Conservation (phyloP, 1,140 invertebrate genomes). For the Cydia pomonella region DNA sequence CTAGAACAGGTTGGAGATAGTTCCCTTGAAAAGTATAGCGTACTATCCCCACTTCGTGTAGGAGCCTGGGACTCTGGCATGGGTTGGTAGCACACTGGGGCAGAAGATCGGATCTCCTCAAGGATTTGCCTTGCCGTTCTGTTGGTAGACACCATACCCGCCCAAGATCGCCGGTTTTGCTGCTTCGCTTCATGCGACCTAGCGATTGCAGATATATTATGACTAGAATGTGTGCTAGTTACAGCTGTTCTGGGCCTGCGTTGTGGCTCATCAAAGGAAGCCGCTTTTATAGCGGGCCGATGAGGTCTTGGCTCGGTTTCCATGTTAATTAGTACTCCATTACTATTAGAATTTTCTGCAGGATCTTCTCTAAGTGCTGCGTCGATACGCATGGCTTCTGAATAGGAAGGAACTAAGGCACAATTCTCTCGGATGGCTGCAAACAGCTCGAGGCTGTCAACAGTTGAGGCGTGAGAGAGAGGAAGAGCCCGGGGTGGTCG, state of each 20-base stretch:
- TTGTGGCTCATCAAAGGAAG: conserved; percentile 70
- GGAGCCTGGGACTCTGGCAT: conserved; percentile 55
- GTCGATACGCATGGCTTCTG: conserved; percentile 82
- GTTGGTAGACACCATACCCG: conserved; percentile 65
- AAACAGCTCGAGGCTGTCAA: conserved; percentile 72
- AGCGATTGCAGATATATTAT: conserved; percentile 57
- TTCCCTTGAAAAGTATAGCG: conserved; percentile 83
- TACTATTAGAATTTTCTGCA: conserved; percentile 51
- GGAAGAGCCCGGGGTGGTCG: conserved; percentile 86
- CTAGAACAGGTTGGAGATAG: conserved; percentile 82
- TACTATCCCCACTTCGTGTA: conserved; percentile 62
- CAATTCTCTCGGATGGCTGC: conserved; percentile 76
- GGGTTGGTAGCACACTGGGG: conserved; percentile 60
- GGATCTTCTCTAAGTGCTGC: conserved; percentile 71
- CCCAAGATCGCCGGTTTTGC: conserved; percentile 72
- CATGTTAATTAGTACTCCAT: conserved; percentile 55
- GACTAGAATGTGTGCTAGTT: conserved; percentile 65
- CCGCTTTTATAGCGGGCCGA: conserved; percentile 61
- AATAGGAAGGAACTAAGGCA: conserved; percentile 82
- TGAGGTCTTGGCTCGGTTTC: conserved; percentile 53
- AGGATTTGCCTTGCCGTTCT: conserved; percentile 69
- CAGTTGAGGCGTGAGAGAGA: conserved; percentile 82
- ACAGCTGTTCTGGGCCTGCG: conserved; percentile 61
- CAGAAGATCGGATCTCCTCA: conserved; percentile 61
- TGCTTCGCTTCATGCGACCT: conserved; percentile 64